Conservation (phyloP, 2,888 invertebrate species). For the Catocala nupta region DNA sequence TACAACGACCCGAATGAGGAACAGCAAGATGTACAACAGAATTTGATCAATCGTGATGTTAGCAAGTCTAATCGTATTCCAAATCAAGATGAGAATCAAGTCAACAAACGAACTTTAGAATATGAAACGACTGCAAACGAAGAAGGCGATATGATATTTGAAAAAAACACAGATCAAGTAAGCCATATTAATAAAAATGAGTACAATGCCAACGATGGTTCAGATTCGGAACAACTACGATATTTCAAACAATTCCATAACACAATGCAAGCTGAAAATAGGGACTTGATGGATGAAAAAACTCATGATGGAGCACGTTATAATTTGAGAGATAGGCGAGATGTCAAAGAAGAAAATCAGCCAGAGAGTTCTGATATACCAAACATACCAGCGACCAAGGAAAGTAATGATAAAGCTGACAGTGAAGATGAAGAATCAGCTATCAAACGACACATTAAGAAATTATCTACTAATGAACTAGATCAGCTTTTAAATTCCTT, state of each 20-base stretch:
- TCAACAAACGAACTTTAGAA: conserved; percentile 55
- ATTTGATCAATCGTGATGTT: conserved; percentile 47
- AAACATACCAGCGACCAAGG: conserved; percentile 45
- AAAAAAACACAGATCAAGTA: conserved; percentile 53
- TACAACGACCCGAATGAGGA: conserved; percentile 55
- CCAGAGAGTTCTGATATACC: conserved; percentile 35
- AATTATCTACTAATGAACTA: conserved; percentile 72
- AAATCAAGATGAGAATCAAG: conserved; percentile 42
- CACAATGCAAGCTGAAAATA: conserved; percentile 59
- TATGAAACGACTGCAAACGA: conserved; percentile 49
- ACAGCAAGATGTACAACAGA: conserved; percentile 51
- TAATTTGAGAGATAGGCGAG: conserved; percentile 68
- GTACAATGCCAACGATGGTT: conserved; percentile 55
- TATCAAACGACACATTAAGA: conserved; percentile 77
- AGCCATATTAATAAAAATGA: conserved; percentile 55
- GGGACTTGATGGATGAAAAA: conserved; percentile 53
- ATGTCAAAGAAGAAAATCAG: conserved; percentile 46
- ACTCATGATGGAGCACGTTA: conserved; percentile 52
- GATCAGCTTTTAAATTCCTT: conserved; percentile 75
- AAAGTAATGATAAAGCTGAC: conserved; percentile 44
- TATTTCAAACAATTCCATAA: conserved; percentile 61
- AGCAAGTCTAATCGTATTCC: conserved; percentile 50
- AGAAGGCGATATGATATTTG: conserved; percentile 63
- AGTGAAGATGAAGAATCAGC: conserved; percentile 74
- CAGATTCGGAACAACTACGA: conserved; percentile 53